These are phyloP conservation scores for Metacarcinus magister DNA, from an alignment of 2,888 invertebrate genomes.

Conservation along the genomic window DNA sequence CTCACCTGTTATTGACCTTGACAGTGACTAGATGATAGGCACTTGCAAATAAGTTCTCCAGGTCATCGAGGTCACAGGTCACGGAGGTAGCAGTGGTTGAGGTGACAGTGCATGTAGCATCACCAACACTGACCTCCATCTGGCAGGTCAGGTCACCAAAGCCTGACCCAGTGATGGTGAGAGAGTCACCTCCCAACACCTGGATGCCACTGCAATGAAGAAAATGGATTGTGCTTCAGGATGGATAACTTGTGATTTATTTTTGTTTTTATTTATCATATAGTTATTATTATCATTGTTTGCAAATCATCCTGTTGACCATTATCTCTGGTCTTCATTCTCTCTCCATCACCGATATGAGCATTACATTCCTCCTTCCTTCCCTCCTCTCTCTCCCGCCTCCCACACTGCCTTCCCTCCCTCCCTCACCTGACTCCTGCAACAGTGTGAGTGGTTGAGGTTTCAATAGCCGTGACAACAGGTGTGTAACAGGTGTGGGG, in stretches of 20 bases:
- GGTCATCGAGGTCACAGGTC: slow-evolving; percentile 69
- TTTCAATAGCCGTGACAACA: slow-evolving; percentile 49
- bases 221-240: not conserved
- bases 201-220: slow-evolving; percentile 62
- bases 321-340: not conserved
- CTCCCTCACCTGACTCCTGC: slow-evolving; percentile 61
- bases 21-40: slow-evolving; percentile 58
- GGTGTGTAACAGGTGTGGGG: slow-evolving; percentile 72
- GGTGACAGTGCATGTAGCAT: slow-evolving; percentile 68
- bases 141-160: slow-evolving; percentile 71
- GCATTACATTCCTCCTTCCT: not conserved
- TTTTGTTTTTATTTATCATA: no score
- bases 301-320: no score
- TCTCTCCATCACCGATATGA: not conserved
- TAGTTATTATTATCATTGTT: not conserved
- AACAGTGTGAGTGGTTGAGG: slow-evolving; percentile 51
- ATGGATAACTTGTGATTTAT: not conserved
- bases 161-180: slow-evolving; percentile 70
- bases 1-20: slow-evolving; percentile 71
- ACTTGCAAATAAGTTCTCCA: slow-evolving; percentile 40
- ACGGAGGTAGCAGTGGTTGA: slow-evolving; percentile 56
- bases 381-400: not conserved
- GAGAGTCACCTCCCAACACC: slow-evolving; percentile 30
- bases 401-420: not conserved
- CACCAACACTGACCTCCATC: slow-evolving; percentile 69